Percentiles rank a stretch among this genome's conserved stretches.
These are phyloP conservation scores for Phalacrocorax pelagicus DNA, from an alignment of 2,113 vertebrate species.

Conservation along the genomic window DNA sequence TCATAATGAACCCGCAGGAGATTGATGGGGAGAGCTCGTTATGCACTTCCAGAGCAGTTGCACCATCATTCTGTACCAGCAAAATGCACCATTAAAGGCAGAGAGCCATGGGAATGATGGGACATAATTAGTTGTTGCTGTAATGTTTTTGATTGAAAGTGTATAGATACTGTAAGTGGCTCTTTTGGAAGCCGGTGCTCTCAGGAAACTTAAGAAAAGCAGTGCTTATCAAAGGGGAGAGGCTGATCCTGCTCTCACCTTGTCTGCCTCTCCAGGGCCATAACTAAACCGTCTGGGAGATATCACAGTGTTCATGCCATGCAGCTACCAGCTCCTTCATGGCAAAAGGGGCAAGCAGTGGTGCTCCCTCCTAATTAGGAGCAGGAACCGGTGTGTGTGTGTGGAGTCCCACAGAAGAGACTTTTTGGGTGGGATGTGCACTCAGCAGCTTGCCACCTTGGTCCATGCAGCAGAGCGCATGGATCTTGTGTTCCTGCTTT, in stretches of 20 bases:
- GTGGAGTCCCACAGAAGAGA: background rate
- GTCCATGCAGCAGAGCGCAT: background rate
- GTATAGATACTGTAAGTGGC: background rate
- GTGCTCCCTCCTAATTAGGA: background rate
- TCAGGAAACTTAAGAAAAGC: constrained; percentile 11
- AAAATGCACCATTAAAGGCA: constrained; percentile 51
- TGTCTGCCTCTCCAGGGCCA: background rate
- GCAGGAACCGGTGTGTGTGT: background rate
- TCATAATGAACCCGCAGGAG: constrained; percentile 46
- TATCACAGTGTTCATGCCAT: background rate
- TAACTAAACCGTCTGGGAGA: background rate
- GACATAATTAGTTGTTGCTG: constrained; percentile 64
- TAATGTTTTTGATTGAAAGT: constrained; percentile 66
- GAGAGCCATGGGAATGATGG: constrained; percentile 53
- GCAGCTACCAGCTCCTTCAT: background rate
- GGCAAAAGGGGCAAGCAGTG: background rate
- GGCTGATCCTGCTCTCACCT: background rate
- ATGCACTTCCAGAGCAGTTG: constrained; percentile 32
- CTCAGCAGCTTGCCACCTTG: background rate
- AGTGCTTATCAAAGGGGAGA: background rate
- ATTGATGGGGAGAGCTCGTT: constrained; percentile 44
- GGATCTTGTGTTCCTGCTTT: background rate
- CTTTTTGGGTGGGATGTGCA: background rate
- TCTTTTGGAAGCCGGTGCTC: background rate
- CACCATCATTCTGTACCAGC: background rate